These are phyloP conservation scores for Nipponacmea schrenckii DNA, from an alignment of 2,888 invertebrate genomes.

Conservation along the genomic window DNA sequence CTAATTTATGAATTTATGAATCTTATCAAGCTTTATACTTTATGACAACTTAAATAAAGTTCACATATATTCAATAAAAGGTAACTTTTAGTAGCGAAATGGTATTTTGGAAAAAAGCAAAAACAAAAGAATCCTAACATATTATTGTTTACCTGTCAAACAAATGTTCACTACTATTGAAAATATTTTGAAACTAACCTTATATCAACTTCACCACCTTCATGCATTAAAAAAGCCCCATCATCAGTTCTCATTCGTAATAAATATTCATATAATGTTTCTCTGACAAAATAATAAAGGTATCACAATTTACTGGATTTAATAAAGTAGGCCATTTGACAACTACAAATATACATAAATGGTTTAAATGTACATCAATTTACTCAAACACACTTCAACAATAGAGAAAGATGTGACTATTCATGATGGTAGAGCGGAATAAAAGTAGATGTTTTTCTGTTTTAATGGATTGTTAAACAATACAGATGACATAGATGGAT, in stretches of 20 bases:
- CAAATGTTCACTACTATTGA: too few relatives aligned
- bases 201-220: constrained; percentile 92
- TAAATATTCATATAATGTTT: constrained; percentile 81
- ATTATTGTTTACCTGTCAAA: too few relatives aligned
- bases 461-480: too few relatives aligned
- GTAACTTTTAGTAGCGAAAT: too few relatives aligned
- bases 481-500: too few relatives aligned
- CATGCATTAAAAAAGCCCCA: constrained; percentile 92
- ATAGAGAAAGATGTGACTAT: too few relatives aligned
- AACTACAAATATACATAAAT: neutral
- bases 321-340: neutral
- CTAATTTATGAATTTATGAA: neutral
- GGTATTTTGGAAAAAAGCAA: neutral
- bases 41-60: too few relatives aligned
- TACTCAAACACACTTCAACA: too few relatives aligned
- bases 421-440: too few relatives aligned
- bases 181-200: constrained; percentile 49
- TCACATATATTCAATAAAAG: too few relatives aligned
- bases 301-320: neutral
- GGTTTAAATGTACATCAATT: neutral
- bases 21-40: neutral
- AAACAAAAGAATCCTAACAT: too few relatives aligned
- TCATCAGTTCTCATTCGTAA: constrained; percentile 81
- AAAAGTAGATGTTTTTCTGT: too few relatives aligned
- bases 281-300: constrained; percentile 67